Evolutionary conservation across 1,140 invertebrate species (phyloP), one percentile per base, ranked within the genome.

Genomic region (Frieseomelitta varia): DNA sequence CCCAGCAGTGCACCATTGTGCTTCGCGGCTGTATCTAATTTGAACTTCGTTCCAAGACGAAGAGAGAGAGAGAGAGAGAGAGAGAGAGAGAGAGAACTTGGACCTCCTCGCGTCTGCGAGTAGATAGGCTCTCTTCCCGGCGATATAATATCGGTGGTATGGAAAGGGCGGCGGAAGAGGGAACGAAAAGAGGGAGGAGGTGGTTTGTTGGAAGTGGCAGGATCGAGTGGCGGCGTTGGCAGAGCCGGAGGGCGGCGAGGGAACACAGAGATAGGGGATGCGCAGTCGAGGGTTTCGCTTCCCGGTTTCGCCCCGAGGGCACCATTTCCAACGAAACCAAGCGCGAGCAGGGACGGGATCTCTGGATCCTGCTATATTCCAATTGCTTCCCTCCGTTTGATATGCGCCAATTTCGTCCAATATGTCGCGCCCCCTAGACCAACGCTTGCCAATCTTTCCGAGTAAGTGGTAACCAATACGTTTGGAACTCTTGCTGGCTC

Each of bases 371-470:
- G 81, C 85, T 90, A 91, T 92, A 91, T 92, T 92, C 91, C 91
- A 92, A 92, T 93, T 91, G 91, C 88, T 88, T 89, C 81, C 87
- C 83, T 77, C 88, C 89, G 87, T 92, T 91, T 92, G 90, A 92
- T 92, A 92, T 92, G 91, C 91, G 88, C 89, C 91, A 93, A 92
- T 93, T 93, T 92, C 85, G 86, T 89, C 91, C 91, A 92, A 92
- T 92, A 92, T 91, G 91, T 93, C 90, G 87, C 89, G 80, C 90
- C 85, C 88, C 90, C 87, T 90, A 88, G 88, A 87, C 81, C 85
- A 71, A 63, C 79, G 87, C 71, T 82, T 51, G 81, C 67, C 77
- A 79, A 79, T 71, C 81, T 56, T 77, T 82, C 14, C 80, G 79
- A 71, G 34, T 12, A 34, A n/a, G 3, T 15, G 53, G 6, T 56